Conservation (phyloP, 2,797 vertebrate species). For the Eulemur rubriventer region DNA sequence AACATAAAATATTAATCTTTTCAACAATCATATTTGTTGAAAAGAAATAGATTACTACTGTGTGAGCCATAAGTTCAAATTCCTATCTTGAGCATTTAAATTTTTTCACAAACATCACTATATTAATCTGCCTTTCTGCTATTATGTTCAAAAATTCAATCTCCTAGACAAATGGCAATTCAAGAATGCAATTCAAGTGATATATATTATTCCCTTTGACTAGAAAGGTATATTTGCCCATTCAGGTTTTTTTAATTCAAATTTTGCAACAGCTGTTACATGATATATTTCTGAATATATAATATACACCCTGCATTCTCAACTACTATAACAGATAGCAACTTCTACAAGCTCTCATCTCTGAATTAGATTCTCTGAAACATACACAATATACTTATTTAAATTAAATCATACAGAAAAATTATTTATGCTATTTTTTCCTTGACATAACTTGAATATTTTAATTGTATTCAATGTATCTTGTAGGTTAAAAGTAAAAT, state of each 20-base stretch:
- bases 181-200: conserved; percentile 57
- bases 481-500: conserved; percentile 65
- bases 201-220: conserved; percentile 54
- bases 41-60: conserved; percentile 42
- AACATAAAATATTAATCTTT: conserved; percentile 47
- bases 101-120: conserved; percentile 47
- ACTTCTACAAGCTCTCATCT: conserved; percentile 16
- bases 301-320: conserved; percentile 26
- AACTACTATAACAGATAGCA: background rate
- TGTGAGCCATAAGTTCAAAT: conserved; percentile 42
- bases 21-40: conserved; percentile 25
- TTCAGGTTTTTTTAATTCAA: conserved; percentile 55
- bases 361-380: conserved; percentile 17
- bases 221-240: conserved; percentile 57
- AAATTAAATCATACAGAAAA: conserved; percentile 48
- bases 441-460: conserved; percentile 52
- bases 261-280: conserved; percentile 44
- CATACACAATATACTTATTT: conserved; percentile 46
- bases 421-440: conserved; percentile 50
- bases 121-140: conserved; percentile 43
- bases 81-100: conserved; percentile 36
- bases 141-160: conserved; percentile 62
- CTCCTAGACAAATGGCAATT: conserved; percentile 64
- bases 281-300: conserved; percentile 55
- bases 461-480: conserved; percentile 46